A percentile compares a stretch with the other conserved stretches of the same genome.
These are phyloP conservation scores for Unio pictorum DNA, from an alignment of 2,888 invertebrate species.

Conservation along the genomic window DNA sequence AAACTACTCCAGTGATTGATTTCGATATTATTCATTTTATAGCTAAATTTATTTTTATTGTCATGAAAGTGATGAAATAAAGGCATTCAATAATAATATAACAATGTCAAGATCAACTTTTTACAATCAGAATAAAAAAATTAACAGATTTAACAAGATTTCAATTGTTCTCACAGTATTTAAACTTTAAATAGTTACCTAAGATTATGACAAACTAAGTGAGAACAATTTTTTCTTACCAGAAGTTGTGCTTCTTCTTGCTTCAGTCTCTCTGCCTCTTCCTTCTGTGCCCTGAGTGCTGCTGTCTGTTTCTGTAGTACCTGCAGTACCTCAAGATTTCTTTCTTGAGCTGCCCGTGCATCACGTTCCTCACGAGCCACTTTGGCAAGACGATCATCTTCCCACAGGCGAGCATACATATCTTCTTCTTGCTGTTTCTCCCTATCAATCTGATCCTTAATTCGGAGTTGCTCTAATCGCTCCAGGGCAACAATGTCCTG, in stretches of 20 bases:
- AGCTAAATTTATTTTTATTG: too few species aligned
- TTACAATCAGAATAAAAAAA: too few species aligned
- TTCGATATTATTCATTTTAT: too few species aligned
- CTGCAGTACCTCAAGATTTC: slow-evolving; percentile 63
- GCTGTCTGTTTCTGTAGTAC: slow-evolving; percentile 68
- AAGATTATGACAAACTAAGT: not conserved
- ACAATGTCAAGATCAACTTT: too few species aligned
- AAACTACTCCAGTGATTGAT: too few species aligned
- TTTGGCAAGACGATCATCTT: slow-evolving; percentile 68
- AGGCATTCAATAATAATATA: too few species aligned
- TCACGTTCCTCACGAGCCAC: slow-evolving; percentile 67
- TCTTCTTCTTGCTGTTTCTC: slow-evolving; percentile 59
- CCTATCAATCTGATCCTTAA: slow-evolving; percentile 50
- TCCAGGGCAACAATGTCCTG: slow-evolving; percentile 68
- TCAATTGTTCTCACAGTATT: not conserved
- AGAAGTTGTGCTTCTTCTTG: slow-evolving; percentile 67
- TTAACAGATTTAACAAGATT: too few species aligned
- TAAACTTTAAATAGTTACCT: not conserved
- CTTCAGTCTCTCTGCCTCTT: slow-evolving; percentile 62
- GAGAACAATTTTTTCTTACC: slow-evolving; percentile 39
- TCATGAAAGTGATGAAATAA: too few species aligned
- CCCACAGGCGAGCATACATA: slow-evolving; percentile 69
- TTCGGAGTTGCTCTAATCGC: slow-evolving; percentile 58
- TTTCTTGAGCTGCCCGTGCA: slow-evolving; percentile 56
- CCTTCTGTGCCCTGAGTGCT: slow-evolving; percentile 64